Percentiles rank a stretch among this genome's conserved stretches.
Conservation (phyloP, 2,888 invertebrate species). For the Opisthograptis luteolata region DNA sequence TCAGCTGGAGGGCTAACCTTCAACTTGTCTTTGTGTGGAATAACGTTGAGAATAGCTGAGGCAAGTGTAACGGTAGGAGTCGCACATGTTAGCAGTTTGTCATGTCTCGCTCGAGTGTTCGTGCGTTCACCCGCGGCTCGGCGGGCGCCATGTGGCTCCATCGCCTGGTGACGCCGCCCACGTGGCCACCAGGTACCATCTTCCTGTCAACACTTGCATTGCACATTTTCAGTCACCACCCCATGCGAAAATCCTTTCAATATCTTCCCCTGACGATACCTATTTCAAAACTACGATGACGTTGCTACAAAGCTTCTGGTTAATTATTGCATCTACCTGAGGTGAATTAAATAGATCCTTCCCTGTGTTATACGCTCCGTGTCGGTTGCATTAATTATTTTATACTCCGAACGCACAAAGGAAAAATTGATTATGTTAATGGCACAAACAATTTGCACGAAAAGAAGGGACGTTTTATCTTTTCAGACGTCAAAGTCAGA, state of each 20-base stretch:
- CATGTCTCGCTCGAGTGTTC: slow-evolving; percentile 54
- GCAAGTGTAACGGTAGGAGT: slow-evolving; percentile 49
- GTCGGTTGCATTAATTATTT: slow-evolving; percentile 55
- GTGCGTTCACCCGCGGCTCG: slow-evolving; percentile 55
- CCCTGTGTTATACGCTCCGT: slow-evolving; percentile 42
- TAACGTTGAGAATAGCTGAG: slow-evolving; percentile 43
- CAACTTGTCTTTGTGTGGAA: slow-evolving; percentile 50
- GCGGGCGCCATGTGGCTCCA: slow-evolving; percentile 61
- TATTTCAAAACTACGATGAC: slow-evolving; percentile 26
- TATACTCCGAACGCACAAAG: slow-evolving; percentile 50
- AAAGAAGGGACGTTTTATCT: slow-evolving; percentile 63
- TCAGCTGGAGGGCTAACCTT: slow-evolving; percentile 55
- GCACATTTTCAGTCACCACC: slow-evolving; percentile 54
- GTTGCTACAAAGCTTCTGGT: slow-evolving; percentile 38
- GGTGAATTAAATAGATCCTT: slow-evolving; percentile 36
- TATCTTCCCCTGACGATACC: slow-evolving; percentile 17
- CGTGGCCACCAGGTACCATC: slow-evolving; percentile 70
- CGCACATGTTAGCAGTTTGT: slow-evolving; percentile 67
- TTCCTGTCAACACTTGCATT: slow-evolving; percentile 63
- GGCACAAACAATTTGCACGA: slow-evolving; percentile 50
- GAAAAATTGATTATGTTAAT: slow-evolving; percentile 65
- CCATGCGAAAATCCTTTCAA: slow-evolving; percentile 32
- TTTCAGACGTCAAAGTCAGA: slow-evolving; percentile 52
- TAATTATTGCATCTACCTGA: slow-evolving; percentile 49
- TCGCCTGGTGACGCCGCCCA: slow-evolving; percentile 55